Conservation (phyloP, 2,888 invertebrate species). For the Calliopum simillimum region DNA sequence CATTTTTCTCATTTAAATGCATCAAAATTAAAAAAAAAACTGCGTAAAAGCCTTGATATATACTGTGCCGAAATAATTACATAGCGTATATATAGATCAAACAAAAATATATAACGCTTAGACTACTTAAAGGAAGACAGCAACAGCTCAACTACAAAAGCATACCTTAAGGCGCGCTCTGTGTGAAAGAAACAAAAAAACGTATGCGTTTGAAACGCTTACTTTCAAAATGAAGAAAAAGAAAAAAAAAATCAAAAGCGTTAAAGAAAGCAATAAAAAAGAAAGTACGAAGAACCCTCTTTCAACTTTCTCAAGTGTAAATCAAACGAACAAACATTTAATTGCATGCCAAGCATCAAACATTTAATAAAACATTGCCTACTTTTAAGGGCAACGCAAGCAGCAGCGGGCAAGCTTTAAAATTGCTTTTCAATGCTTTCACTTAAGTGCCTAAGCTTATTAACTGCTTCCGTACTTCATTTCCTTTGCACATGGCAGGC, state of each 20-base stretch:
- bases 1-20: too few relatives aligned
- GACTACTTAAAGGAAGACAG: too few relatives aligned
- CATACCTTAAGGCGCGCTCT: too few relatives aligned
- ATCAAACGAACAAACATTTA: not conserved
- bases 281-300: not conserved
- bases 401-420: slow-evolving; percentile 15
- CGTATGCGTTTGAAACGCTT: not conserved
- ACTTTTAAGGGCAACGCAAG: too few relatives aligned
- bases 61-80: too few relatives aligned
- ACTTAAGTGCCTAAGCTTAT: slow-evolving; percentile 37
- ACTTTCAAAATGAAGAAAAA: not conserved
- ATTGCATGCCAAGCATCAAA: not conserved
- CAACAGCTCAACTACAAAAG: too few relatives aligned
- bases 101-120: too few relatives aligned
- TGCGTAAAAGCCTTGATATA: too few relatives aligned
- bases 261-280: not conserved
- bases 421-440: slow-evolving; percentile 34
- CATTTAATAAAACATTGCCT: slow-evolving; percentile 25
- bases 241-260: not conserved
- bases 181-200: not conserved
- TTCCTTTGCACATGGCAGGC: not conserved
- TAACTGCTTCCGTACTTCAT: slow-evolving; percentile 25
- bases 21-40: too few relatives aligned
- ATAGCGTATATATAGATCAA: too few relatives aligned
- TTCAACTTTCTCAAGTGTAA: not conserved